Conservation (phyloP, 2,888 invertebrate species). For the Calliopum simillimum region DNA sequence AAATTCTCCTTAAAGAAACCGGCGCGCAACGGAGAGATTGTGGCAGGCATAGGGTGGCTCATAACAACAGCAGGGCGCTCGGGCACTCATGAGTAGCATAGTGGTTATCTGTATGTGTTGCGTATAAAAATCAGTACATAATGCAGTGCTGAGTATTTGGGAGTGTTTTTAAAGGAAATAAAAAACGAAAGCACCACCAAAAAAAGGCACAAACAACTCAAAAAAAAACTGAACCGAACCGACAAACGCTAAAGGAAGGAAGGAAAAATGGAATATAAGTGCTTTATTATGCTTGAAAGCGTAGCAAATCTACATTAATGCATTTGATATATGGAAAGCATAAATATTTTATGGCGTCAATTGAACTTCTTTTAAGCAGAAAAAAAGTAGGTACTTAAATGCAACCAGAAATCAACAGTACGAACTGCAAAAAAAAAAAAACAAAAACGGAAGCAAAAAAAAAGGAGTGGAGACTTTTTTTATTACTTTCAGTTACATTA, state of each 20-base stretch:
- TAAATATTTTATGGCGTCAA: slow-evolving; percentile 24
- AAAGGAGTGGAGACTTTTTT: too few relatives aligned
- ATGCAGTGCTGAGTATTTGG: slow-evolving; percentile 32
- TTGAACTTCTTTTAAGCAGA: too few relatives aligned
- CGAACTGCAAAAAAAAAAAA: too few relatives aligned
- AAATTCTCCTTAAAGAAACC: slow-evolving; percentile 30
- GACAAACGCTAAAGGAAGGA: too few relatives aligned
- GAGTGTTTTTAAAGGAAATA: slow-evolving; percentile 20
- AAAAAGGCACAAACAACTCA: too few relatives aligned
- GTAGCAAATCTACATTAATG: slow-evolving; percentile 26
- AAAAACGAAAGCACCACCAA: not conserved
- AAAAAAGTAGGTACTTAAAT: too few relatives aligned
- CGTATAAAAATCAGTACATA: not conserved
- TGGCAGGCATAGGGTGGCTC: not conserved
- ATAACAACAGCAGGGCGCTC: slow-evolving; percentile 1
- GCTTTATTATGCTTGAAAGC: slow-evolving; percentile 17
- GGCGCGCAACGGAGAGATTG: slow-evolving; percentile 22
- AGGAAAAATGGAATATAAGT: not conserved
- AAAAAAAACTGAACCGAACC: too few relatives aligned
- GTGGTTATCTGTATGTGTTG: not conserved
- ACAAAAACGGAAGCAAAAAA: too few relatives aligned
- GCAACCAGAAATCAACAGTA: too few relatives aligned
- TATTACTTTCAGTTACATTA: too few relatives aligned
- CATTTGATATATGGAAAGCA: slow-evolving; percentile 18
- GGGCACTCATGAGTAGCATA: not conserved